These are phyloP conservation scores for Hapalemur alaotrensis DNA, from an alignment of 2,797 vertebrate species.

Conservation along the genomic window DNA sequence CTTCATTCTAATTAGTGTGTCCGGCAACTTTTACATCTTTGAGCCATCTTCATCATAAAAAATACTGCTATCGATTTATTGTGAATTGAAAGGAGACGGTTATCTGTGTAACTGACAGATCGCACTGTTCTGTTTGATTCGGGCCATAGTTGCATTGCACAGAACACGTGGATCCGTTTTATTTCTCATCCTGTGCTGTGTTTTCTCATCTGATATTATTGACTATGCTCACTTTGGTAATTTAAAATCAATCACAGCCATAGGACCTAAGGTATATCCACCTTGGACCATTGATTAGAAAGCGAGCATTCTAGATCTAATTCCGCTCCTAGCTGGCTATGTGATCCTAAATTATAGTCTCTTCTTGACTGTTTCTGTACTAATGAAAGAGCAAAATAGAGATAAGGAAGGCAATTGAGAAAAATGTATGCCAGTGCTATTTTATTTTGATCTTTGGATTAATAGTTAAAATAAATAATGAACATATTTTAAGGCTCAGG, in stretches of 20 bases:
- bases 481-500: background rate
- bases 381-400: background rate
- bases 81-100: background rate
- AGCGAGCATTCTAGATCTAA: background rate
- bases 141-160: background rate
- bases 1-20: constrained; percentile 81
- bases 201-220: constrained; percentile 48
- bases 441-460: constrained; percentile 45
- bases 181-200: background rate
- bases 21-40: constrained; percentile 80
- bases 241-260: constrained; percentile 52
- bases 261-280: constrained; percentile 31
- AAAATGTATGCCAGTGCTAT: background rate
- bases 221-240: constrained; percentile 46
- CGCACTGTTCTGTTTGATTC: background rate
- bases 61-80: background rate
- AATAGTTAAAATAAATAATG: constrained; percentile 26
- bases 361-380: background rate
- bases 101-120: background rate
- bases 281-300: constrained; percentile 33
- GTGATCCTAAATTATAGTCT: background rate
- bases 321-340: background rate
- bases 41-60: constrained; percentile 43
- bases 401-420: background rate
- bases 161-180: background rate